Conservation (phyloP, 2,888 invertebrate genomes). For the Melinaea menophilus region DNA sequence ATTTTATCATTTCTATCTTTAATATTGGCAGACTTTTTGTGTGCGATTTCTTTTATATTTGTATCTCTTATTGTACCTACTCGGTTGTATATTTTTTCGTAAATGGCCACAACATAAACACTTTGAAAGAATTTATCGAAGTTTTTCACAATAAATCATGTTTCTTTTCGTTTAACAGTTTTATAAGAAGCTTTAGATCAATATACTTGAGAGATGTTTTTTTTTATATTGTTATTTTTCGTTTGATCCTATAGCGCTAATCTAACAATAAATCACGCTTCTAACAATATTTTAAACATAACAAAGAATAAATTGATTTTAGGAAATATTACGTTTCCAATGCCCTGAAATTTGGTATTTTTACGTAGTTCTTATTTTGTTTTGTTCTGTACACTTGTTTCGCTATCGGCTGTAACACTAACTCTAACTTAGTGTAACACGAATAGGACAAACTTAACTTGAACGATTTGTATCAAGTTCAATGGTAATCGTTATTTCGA, state of each 20-base stretch:
- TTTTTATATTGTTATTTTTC: too few species aligned
- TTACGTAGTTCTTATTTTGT: constrained; percentile 8
- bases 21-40: too few species aligned
- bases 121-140: neutral
- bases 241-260: too few species aligned
- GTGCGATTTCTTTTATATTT: neutral
- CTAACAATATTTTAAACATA: too few species aligned
- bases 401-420: constrained; percentile 7
- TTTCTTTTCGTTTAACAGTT: neutral
- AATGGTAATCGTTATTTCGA: constrained; percentile 16
- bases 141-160: constrained; percentile 3
- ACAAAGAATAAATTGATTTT: too few species aligned
- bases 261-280: too few species aligned
- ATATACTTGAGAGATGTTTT: neutral
- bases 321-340: too few species aligned
- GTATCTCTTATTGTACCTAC: neutral
- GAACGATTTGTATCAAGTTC: constrained; percentile 22
- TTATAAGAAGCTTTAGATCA: neutral
- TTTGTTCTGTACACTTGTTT: constrained; percentile 12
- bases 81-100: neutral
- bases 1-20: too few species aligned
- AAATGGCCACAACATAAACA: neutral
- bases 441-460: constrained; percentile 4
- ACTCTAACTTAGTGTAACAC: constrained; percentile 10
- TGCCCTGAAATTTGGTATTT: constrained; percentile 1